Percentiles rank a stretch among this genome's conserved stretches.
Conservation (phyloP, 2,888 invertebrate species). For the Pheosia gnoma region DNA sequence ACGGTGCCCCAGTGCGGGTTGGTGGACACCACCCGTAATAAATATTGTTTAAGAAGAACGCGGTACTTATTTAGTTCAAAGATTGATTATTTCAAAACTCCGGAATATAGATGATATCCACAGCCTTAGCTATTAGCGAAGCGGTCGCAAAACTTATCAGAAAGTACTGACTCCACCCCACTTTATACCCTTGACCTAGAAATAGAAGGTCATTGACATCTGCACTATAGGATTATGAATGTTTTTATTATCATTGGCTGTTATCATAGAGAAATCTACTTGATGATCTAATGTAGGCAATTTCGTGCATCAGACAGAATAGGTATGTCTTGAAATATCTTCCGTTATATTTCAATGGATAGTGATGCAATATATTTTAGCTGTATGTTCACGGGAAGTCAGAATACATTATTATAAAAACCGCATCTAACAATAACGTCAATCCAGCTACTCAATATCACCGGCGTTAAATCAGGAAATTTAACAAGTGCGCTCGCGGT, state of each 20-base stretch:
- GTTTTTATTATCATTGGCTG: no score
- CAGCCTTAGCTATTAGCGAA: slow-evolving; percentile 20
- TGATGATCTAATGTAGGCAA: background rate
- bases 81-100: no score
- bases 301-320: background rate
- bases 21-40: no score
- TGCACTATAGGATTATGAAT: no score
- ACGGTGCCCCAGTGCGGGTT: no score
- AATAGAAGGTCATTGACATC: slow-evolving; percentile 44
- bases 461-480: slow-evolving; percentile 33
- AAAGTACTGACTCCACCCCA: slow-evolving; percentile 29
- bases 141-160: slow-evolving; percentile 15
- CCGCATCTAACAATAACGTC: slow-evolving; percentile 9
- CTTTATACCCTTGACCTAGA: slow-evolving; percentile 45
- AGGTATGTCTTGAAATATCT: background rate
- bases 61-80: no score
- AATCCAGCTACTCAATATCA: slow-evolving; percentile 26
- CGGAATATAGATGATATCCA: slow-evolving; percentile 31
- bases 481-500: slow-evolving; percentile 24
- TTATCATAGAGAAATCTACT: background rate
- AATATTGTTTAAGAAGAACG: no score
- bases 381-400: background rate
- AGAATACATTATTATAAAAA: slow-evolving; percentile 4
- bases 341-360: background rate
- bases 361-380: background rate